phyloP scores from a whole-genome alignment of 2,113 vertebrate genomes.

The Mirza zaza region DNA sequence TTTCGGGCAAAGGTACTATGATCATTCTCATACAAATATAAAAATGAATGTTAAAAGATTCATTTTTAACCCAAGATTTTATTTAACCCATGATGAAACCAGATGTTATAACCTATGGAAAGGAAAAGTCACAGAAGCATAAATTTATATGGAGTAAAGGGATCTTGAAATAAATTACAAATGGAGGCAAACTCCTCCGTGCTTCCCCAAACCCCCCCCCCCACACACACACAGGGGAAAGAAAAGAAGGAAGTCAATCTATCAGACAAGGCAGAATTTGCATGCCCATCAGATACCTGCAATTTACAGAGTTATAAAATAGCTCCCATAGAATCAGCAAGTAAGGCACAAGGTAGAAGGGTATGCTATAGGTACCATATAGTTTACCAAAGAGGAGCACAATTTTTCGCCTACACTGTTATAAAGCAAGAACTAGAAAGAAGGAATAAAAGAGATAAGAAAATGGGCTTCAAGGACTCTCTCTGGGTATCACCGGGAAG shows the following conservation, averaged over 20 bases:
- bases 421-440: not conserved
- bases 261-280: not conserved
- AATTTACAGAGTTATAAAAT: not conserved
- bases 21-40: not conserved
- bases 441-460: not conserved
- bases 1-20: not conserved
- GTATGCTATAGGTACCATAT: no score
- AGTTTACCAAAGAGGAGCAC: not conserved
- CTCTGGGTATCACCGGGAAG: not conserved
- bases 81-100: not conserved
- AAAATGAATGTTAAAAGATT: not conserved
- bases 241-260: not conserved
- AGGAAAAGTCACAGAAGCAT: not conserved
- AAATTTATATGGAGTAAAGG: not conserved
- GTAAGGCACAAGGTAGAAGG: not conserved
- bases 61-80: no score
- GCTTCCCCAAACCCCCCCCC: no score
- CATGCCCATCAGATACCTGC: not conserved
- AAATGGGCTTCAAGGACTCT: not conserved
- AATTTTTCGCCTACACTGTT: not conserved
- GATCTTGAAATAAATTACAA: not conserved
- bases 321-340: not conserved
- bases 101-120: not conserved
- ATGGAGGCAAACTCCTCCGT: not conserved
- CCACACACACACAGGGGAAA: not conserved